Percentiles rank a stretch among this genome's conserved stretches.
These are phyloP conservation scores for Tenualosa ilisha DNA, from an alignment of 2,797 vertebrate species.

Conservation along the genomic window DNA sequence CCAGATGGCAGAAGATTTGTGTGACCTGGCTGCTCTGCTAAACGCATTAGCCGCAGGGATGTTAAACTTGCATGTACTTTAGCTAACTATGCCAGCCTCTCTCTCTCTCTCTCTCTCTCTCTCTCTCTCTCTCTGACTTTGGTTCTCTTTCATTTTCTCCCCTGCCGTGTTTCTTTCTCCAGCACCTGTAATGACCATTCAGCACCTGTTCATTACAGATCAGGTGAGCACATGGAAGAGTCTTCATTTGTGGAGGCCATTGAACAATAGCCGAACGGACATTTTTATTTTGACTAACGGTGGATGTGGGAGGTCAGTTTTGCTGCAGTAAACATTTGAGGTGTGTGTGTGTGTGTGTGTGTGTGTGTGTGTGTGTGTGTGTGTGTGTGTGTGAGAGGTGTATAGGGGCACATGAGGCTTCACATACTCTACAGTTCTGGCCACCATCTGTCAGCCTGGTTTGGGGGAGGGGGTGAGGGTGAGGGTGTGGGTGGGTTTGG, in stretches of 20 bases:
- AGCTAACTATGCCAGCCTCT: not conserved
- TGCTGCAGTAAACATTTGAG: not conserved
- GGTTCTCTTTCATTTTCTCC: too few species aligned
- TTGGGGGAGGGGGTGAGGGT: not conserved
- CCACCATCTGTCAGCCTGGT: constrained; percentile 6
- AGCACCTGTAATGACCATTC: not conserved
- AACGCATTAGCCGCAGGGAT: constrained; percentile 35
- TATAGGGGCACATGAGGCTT: not conserved
- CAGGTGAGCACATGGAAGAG: not conserved
- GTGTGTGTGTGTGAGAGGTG: not conserved
- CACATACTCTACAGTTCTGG: not conserved
- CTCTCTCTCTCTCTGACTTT: not conserved
- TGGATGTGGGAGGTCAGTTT: not conserved
- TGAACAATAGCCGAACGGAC: not conserved
- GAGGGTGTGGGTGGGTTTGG: not conserved
- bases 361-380: not conserved
- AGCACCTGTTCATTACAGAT: not conserved
- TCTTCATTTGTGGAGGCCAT: not conserved
- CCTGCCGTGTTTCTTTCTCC: not conserved
- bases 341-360: not conserved
- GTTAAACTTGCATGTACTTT: constrained; percentile 22
- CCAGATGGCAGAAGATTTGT: constrained; percentile 48
- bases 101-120: not conserved
- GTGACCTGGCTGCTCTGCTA: constrained; percentile 26
- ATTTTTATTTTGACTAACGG: not conserved